Conservation (phyloP, 2,888 invertebrate species). For the Spilosoma lubricipeda region DNA sequence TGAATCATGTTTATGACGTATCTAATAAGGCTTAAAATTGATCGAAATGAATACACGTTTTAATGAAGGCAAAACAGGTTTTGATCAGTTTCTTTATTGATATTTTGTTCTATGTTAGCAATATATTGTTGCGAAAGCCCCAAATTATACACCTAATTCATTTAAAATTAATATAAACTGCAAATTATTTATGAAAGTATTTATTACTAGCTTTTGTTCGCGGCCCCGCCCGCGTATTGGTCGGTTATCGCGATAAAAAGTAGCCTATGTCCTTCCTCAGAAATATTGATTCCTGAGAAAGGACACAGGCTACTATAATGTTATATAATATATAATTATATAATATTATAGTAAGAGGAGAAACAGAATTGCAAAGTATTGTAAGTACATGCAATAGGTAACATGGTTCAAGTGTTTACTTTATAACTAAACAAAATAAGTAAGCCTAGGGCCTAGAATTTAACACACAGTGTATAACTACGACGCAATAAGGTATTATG, state of each 20-base stretch:
- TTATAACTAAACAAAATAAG: background rate
- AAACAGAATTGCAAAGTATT: too few species aligned
- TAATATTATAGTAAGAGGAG: too few species aligned
- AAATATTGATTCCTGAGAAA: too few species aligned
- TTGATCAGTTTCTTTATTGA: slow-evolving; percentile 10
- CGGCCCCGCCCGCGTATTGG: too few species aligned
- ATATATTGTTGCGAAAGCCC: background rate
- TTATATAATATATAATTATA: too few species aligned
- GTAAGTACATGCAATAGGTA: background rate
- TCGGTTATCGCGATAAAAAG: too few species aligned
- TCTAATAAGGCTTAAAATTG: slow-evolving; percentile 8
- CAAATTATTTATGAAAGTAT: too few species aligned
- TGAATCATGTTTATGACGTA: slow-evolving; percentile 18
- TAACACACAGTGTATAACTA: background rate
- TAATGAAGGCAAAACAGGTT: slow-evolving; percentile 13
- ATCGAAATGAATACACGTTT: slow-evolving; percentile 5
- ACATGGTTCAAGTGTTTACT: background rate
- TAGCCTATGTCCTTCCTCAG: too few species aligned
- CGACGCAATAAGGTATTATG: background rate
- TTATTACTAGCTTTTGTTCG: too few species aligned
- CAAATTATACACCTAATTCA: background rate
- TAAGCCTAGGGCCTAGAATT: too few species aligned
- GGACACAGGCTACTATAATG: too few species aligned
- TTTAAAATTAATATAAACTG: too few species aligned
- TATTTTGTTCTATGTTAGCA: slow-evolving; percentile 7